Conservation (phyloP, 1,140 invertebrate genomes). For the Zaprionus capensis region DNA sequence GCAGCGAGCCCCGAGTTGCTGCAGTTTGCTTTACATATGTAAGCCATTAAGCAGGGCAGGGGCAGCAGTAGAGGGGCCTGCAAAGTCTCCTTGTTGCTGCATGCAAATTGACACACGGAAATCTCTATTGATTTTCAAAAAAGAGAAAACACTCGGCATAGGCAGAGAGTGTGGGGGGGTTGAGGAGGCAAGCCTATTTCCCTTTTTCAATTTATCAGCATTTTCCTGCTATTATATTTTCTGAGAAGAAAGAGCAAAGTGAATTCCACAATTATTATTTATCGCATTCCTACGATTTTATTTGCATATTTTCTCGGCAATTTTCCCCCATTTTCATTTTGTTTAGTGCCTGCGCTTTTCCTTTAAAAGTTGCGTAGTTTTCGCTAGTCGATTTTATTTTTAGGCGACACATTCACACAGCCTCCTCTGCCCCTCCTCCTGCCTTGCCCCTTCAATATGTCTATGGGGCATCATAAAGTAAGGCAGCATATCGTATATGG, state of each 20-base stretch:
- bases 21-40: constrained; percentile 24
- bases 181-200: neutral
- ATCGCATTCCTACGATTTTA: neutral
- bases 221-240: neutral
- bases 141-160: neutral
- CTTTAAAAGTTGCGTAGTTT: neutral
- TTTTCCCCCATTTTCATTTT: neutral
- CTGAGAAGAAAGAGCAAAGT: neutral
- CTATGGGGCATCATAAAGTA: neutral
- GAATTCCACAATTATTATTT: neutral
- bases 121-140: constrained; percentile 6
- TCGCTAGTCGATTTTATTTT: neutral
- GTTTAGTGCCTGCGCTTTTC: neutral
- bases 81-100: neutral
- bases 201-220: neutral
- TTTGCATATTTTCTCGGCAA: constrained; percentile 7
- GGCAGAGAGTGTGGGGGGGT: no score
- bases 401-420: neutral
- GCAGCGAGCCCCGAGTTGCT: neutral
- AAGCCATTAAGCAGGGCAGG: constrained; percentile 13
- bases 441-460: neutral
- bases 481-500: constrained; percentile 4
- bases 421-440: neutral
- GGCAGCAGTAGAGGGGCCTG: neutral
- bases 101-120: constrained; percentile 2